A percentile compares a stretch with the other conserved stretches of the same genome.
These are phyloP conservation scores for Sialis fuliginosa DNA, from an alignment of 2,888 invertebrate species.

Conservation along the genomic window DNA sequence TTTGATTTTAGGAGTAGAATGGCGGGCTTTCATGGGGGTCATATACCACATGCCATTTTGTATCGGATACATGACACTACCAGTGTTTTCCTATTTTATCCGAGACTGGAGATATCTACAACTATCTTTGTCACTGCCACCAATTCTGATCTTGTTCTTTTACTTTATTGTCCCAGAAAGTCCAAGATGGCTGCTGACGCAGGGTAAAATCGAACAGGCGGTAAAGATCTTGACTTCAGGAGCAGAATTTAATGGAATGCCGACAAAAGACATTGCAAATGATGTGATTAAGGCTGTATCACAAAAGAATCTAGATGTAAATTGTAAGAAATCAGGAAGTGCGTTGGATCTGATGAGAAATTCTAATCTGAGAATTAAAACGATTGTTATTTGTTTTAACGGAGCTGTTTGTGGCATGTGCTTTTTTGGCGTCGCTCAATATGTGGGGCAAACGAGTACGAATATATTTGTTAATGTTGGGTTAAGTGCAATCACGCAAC, in stretches of 20 bases:
- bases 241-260: conserved; percentile 13
- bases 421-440: conserved; percentile 64
- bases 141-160: conserved; percentile 25
- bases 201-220: conserved; percentile 26
- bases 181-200: conserved; percentile 33
- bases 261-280: conserved; percentile 4
- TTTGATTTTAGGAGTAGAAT: conserved; percentile 28
- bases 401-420: conserved; percentile 66
- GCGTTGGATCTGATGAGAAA: conserved; percentile 44
- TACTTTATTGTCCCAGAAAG: conserved; percentile 32
- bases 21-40: conserved; percentile 33
- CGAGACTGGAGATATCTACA: conserved; percentile 41
- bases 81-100: conserved; percentile 38
- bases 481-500: conserved; percentile 43
- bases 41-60: conserved; percentile 36
- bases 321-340: conserved; percentile 10
- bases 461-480: conserved; percentile 61
- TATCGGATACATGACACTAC: conserved; percentile 33
- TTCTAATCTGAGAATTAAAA: conserved; percentile 42
- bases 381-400: conserved; percentile 46
- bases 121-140: conserved; percentile 31
- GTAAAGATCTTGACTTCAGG: conserved; percentile 21
- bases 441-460: conserved; percentile 53
- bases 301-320: conserved; percentile 3
- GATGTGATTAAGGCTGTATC: conserved; percentile 1